Evolutionary conservation across 1,140 invertebrate genomes (phyloP), one percentile per base, ranked within the genome.

Genomic region (Scaptomyza hsui): DNA sequence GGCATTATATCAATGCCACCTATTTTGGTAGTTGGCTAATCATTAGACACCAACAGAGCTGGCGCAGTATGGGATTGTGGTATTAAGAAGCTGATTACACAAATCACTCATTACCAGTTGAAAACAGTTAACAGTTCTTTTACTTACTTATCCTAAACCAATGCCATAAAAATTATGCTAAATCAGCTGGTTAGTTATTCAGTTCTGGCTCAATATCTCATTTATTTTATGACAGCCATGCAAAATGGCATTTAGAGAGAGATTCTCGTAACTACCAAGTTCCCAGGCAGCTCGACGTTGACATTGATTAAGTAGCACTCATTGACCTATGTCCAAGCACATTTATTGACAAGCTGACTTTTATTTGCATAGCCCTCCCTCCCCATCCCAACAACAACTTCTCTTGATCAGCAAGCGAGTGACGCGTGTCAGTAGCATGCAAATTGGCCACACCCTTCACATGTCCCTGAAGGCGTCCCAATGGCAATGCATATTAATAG

Each of bases 321-420:
- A 78, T 86, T 86, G 81, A 86, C 81, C 81, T 86, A 42, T 86
- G 82, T 86, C 81, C 82, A 86, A 86, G 81, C 81, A 72, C 62
- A 71, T 77, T 63, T 59, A 86, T 65, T 77, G 77, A 65, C 68
- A 61, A 24, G 26, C 49, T 18, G 48, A 71, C 49, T 74, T 16
- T 24, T 65, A 75, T 85, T 85, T 81, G 70, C 65, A 86, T 86
- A 77, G 9, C 18, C 51, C 51, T 47, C 13, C 41, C 41, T n/a
- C 10, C 13, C 26, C 6, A 7, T 61, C 29, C 7, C 15, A 9
- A 9, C 5, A 9, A 9, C 5, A 12, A 21, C 10, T 24, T n/a
- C 44, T 53, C 72, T 55, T 68, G 55, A 70, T 79, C 60, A 56
- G 42, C 32, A 3, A 21, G 41, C 48, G 51, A 41, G 18, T 49